Conservation (phyloP, 2,113 vertebrate genomes). For the Sander vitreus region DNA sequence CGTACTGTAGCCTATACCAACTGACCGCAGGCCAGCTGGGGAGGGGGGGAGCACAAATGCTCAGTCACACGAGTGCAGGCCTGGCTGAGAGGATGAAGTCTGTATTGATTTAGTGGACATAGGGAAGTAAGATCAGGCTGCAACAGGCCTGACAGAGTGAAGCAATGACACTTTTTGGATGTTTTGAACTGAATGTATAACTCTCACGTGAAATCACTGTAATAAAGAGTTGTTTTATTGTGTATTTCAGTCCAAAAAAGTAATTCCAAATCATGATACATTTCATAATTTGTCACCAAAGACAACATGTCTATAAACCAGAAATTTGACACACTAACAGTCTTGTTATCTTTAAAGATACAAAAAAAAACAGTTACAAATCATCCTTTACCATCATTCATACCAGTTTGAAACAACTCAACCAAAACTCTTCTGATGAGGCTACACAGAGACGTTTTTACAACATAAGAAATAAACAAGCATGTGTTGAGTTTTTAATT, state of each 20-base stretch:
- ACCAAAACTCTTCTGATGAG: neutral
- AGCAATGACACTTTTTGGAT: neutral
- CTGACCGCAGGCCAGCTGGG: slow-evolving; percentile 45
- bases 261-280: too few species aligned
- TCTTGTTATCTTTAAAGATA: neutral
- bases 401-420: neutral
- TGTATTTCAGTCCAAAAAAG: neutral
- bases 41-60: slow-evolving; percentile 7
- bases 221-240: neutral
- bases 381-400: neutral
- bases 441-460: neutral
- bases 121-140: neutral
- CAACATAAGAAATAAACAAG: neutral
- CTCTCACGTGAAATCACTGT: neutral
- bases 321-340: neutral
- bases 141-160: slow-evolving; percentile 19
- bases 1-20: too few species aligned
- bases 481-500: neutral
- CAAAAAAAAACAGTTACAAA: neutral
- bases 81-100: slow-evolving; percentile 38
- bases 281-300: neutral
- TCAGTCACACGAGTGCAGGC: slow-evolving; percentile 34
- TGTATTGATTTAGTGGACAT: slow-evolving; percentile 19
- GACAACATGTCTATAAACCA: neutral
- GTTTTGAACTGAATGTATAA: neutral